Percentiles rank a stretch among this genome's conserved stretches.
These are phyloP conservation scores for Psammodynastes pulverulentus DNA, from an alignment of 2,113 vertebrate genomes.

Conservation along the genomic window DNA sequence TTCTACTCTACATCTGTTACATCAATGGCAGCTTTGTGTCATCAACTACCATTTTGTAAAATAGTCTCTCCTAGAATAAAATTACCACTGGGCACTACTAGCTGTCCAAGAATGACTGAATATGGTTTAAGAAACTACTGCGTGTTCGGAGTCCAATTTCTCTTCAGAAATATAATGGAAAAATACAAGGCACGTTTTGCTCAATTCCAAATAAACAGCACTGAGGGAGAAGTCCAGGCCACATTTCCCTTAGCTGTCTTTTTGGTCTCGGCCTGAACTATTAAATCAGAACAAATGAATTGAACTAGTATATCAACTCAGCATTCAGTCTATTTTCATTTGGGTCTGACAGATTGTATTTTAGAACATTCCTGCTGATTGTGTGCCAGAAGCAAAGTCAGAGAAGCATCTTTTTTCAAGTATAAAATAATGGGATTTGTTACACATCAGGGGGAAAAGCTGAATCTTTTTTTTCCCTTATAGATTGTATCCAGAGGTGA, in stretches of 20 bases:
- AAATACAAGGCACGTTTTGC: slow-evolving; percentile 10
- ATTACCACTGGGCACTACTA: background rate
- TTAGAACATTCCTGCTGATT: slow-evolving; percentile 12
- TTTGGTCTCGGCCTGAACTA: slow-evolving; percentile 7
- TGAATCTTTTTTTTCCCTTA: background rate
- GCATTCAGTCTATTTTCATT: background rate
- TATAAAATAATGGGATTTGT: slow-evolving; percentile 13
- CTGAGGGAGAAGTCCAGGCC: background rate
- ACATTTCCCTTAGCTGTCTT: slow-evolving; percentile 8
- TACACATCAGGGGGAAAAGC: background rate
- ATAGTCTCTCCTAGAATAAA: background rate
- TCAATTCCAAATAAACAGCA: slow-evolving; percentile 23
- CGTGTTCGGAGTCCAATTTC: background rate
- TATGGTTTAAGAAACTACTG: background rate
- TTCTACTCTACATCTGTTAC: background rate
- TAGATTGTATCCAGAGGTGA: slow-evolving; percentile 15
- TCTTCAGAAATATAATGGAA: background rate
- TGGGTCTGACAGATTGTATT: slow-evolving; percentile 11
- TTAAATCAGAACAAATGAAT: slow-evolving; percentile 44
- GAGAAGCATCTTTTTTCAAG: background rate
- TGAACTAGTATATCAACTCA: slow-evolving; percentile 19
- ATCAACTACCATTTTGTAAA: background rate
- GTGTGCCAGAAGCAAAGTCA: slow-evolving; percentile 12
- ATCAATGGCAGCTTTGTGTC: background rate
- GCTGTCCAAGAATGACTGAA: background rate